Percentiles rank a stretch among this genome's conserved stretches.
These are phyloP conservation scores for Rapana venosa DNA, from an alignment of 2,888 invertebrate genomes.

Conservation along the genomic window DNA sequence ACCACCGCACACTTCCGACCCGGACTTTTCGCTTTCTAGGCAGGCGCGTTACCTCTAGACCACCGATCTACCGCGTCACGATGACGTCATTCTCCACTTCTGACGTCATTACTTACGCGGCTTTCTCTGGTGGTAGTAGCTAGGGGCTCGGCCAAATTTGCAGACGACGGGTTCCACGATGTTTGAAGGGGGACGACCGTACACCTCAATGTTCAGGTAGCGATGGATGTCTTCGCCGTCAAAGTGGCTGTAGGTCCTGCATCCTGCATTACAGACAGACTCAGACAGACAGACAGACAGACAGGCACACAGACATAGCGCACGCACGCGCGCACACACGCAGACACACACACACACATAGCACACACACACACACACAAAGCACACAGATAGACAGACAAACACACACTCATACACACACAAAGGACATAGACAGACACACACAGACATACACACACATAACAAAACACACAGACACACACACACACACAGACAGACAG, in stretches of 20 bases:
- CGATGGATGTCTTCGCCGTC: constrained; percentile 69
- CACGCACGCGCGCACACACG: not conserved
- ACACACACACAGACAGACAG: too few species aligned
- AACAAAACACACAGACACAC: too few species aligned
- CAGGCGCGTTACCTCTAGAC: too few species aligned
- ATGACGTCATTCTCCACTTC: not conserved
- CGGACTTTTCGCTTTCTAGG: too few species aligned
- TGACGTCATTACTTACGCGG: constrained; percentile 67
- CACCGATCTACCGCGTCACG: too few species aligned
- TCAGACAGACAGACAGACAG: too few species aligned
- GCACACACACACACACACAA: too few species aligned
- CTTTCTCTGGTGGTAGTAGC: constrained; percentile 75
- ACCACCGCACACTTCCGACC: too few species aligned
- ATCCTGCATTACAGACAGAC: constrained; percentile 34
- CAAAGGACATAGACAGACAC: too few species aligned
- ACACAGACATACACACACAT: too few species aligned
- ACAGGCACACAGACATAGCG: not conserved
- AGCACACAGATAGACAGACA: too few species aligned
- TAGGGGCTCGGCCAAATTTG: constrained; percentile 76
- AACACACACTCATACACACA: too few species aligned
- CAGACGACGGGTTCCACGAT: constrained; percentile 70
- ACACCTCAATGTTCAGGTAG: constrained; percentile 75
- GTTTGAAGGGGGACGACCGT: constrained; percentile 74
- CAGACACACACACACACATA: not conserved
- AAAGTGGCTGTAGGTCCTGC: constrained; percentile 72